Percentiles rank a stretch among this genome's conserved stretches.
phyloP scores from a whole-genome alignment of 2,113 vertebrate genomes.

The Asarcornis scutulata region DNA sequence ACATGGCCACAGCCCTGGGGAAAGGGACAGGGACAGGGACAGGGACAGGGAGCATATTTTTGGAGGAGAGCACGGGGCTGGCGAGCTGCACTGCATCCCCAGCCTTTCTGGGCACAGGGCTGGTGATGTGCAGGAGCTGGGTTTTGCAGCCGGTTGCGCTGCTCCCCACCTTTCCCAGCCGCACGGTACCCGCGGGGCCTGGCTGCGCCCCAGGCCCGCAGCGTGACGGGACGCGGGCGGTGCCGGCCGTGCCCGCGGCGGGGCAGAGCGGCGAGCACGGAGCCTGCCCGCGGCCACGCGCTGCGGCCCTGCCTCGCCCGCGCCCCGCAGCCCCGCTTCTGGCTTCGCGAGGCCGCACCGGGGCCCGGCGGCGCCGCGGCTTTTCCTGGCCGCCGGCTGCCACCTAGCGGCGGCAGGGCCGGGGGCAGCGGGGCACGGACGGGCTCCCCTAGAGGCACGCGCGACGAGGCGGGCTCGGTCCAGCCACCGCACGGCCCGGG shows the following conservation, averaged over 20 bases:
- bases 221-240: neutral
- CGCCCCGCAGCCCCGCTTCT: neutral
- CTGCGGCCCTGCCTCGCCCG: too few relatives aligned
- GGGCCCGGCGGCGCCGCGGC: neutral
- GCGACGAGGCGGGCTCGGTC: too few relatives aligned
- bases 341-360: neutral
- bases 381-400: constrained; percentile 50
- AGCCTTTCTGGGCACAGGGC: neutral
- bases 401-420: constrained; percentile 3
- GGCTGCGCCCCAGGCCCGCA: neutral
- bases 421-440: too few relatives aligned
- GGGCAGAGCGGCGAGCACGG: too few relatives aligned
- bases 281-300: too few relatives aligned
- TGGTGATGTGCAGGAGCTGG: rapidly evolving
- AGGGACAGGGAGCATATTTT: neutral
- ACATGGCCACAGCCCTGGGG: rapidly evolving
- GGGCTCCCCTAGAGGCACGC: neutral
- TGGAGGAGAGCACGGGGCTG: neutral
- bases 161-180: neutral
- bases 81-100: too few relatives aligned
- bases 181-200: neutral
- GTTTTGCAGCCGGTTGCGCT: neutral
- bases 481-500: too few relatives aligned
- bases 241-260: too few relatives aligned
- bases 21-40: neutral